phyloP scores from a whole-genome alignment of 2,888 invertebrate genomes.

The Mycalesis mineus region DNA sequence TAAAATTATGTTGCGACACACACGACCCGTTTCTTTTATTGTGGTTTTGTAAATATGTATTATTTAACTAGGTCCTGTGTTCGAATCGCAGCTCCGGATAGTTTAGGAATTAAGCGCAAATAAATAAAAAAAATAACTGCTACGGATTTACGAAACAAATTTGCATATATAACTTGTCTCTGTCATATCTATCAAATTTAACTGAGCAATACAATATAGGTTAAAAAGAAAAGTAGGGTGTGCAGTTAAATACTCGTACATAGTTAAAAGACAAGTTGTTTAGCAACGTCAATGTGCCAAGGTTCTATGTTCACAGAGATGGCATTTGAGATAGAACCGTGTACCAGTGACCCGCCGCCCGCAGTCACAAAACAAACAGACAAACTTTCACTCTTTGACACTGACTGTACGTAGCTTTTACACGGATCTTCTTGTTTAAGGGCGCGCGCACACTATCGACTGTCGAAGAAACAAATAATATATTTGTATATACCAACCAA shows the following conservation, averaged over 20 bases:
- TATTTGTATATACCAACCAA: too few relatives aligned
- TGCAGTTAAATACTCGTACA: not conserved
- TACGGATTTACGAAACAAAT: too few relatives aligned
- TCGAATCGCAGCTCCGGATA: too few relatives aligned
- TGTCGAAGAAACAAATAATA: too few relatives aligned
- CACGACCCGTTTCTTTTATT: too few relatives aligned
- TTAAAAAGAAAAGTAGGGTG: slow-evolving; percentile 5
- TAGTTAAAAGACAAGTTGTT: not conserved
- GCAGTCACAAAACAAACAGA: not conserved
- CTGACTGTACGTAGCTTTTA: slow-evolving; percentile 1
- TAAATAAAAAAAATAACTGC: too few relatives aligned
- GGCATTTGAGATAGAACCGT: slow-evolving; percentile 4
- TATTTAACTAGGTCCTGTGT: too few relatives aligned
- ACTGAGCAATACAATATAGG: not conserved
- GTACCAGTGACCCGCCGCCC: not conserved
- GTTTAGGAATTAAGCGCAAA: too few relatives aligned
- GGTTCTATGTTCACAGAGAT: slow-evolving; percentile 1
- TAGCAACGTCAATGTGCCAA: not conserved
- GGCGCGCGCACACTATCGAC: not conserved
- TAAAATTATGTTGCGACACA: too few relatives aligned
- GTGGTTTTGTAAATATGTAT: too few relatives aligned
- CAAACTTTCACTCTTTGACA: slow-evolving; percentile 9
- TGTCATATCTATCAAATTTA: too few relatives aligned
- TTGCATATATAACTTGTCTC: too few relatives aligned
- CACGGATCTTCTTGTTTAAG: not conserved